Conservation (phyloP, 1,140 invertebrate species). For the Olivierus martensii region DNA sequence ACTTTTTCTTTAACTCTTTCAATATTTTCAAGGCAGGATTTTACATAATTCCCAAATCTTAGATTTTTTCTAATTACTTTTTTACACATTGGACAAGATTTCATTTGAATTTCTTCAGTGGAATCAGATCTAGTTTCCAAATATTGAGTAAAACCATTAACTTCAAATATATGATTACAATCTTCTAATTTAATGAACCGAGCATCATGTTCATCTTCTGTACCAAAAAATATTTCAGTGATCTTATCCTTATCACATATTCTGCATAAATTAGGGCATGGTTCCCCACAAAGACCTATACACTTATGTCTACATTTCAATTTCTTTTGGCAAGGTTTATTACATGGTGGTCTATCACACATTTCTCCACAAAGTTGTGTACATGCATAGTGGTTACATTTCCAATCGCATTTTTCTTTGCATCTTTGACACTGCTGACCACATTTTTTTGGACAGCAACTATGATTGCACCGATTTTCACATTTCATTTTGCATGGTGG, state of each 20-base stretch:
- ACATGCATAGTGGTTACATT: conserved; percentile 41
- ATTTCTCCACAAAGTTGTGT: conserved; percentile 39
- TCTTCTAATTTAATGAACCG: conserved; percentile 43
- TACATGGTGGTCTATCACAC: conserved; percentile 41
- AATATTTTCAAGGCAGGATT: conserved; percentile 38
- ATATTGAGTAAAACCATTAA: conserved; percentile 38
- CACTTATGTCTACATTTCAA: conserved; percentile 52
- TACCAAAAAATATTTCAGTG: conserved; percentile 38
- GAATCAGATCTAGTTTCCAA: conserved; percentile 27
- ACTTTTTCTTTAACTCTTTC: conserved; percentile 37
- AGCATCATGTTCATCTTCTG: conserved; percentile 29
- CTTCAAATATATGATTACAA: conserved; percentile 46
- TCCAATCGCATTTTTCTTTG: conserved; percentile 24
- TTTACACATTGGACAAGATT: conserved; percentile 46
- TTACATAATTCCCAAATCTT: conserved; percentile 44
- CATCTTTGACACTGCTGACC: conserved; percentile 18
- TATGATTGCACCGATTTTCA: conserved; percentile 19
- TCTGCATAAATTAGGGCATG: conserved; percentile 33
- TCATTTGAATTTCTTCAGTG: conserved; percentile 34
- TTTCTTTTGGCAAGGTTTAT: conserved; percentile 33
- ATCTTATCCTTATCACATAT: conserved; percentile 36
- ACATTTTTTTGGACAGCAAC: conserved; percentile 13
- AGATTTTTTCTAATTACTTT: conserved; percentile 42
- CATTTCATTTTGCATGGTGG: conserved; percentile 21
- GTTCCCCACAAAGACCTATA: conserved; percentile 51